phyloP scores from a whole-genome alignment of 2,888 invertebrate species.

The Ichneumoninae sp. region DNA sequence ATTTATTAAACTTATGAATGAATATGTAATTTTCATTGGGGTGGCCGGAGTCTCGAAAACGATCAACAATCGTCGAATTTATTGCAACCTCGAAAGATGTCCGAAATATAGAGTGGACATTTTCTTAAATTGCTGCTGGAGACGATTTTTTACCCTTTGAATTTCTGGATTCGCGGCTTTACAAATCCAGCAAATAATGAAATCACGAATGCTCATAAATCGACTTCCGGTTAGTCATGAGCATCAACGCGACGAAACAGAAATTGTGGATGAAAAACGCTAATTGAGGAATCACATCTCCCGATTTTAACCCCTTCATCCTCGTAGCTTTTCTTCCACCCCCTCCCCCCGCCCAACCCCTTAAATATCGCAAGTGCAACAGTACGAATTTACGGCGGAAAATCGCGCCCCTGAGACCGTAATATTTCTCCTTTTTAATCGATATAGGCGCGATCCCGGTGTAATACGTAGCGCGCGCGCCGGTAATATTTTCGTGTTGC shows the following conservation, averaged over 20 bases:
- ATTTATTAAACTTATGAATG: neutral
- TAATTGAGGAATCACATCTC: slow-evolving; percentile 75
- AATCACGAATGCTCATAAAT: slow-evolving; percentile 65
- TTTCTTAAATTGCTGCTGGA: too few species aligned
- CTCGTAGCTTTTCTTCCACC: neutral
- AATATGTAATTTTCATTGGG: neutral
- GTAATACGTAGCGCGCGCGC: slow-evolving; percentile 57
- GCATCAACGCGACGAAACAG: slow-evolving; percentile 48
- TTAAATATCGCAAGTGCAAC: slow-evolving; percentile 19
- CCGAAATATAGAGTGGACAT: neutral
- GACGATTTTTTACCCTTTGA: neutral
- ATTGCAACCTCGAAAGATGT: neutral
- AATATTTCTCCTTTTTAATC: slow-evolving; percentile 81
- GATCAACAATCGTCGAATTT: neutral
- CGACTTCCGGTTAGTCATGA: slow-evolving; percentile 69
- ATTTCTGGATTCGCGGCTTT: too few species aligned
- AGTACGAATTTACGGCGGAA: slow-evolving; percentile 39
- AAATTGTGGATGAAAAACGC: slow-evolving; percentile 67
- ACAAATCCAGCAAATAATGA: neutral
- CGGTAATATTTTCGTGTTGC: slow-evolving; percentile 75
- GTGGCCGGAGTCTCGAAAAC: neutral
- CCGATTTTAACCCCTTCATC: slow-evolving; percentile 51
- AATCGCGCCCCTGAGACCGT: slow-evolving; percentile 59
- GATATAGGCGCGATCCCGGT: slow-evolving; percentile 77
- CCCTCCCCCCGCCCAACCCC: too few species aligned